phyloP scores from a whole-genome alignment of 2,888 invertebrate genomes.

The Leptura quadrifasciata region DNA sequence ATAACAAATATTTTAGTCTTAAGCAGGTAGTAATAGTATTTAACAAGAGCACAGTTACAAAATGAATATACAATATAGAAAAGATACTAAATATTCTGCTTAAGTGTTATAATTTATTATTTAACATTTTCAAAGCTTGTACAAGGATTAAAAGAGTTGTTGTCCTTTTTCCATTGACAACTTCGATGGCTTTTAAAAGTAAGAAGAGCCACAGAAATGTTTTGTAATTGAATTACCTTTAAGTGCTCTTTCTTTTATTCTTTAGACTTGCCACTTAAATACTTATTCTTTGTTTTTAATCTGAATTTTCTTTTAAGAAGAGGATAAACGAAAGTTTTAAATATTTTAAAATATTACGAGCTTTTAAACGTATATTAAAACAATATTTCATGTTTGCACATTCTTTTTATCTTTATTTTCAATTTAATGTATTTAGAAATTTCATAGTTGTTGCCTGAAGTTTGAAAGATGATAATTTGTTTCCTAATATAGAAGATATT shows the following conservation, averaged over 20 bases:
- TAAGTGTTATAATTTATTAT: conserved; percentile 16
- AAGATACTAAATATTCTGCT: not conserved
- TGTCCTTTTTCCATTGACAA: conserved; percentile 55
- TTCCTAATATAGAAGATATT: conserved; percentile 68
- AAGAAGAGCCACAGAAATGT: conserved; percentile 65
- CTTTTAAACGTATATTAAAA: conserved; percentile 47
- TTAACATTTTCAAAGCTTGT: conserved; percentile 12
- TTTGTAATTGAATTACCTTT: conserved; percentile 66
- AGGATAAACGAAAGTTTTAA: conserved; percentile 56
- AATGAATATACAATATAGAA: not conserved
- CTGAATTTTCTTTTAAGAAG: conserved; percentile 58
- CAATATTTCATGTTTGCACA: conserved; percentile 26
- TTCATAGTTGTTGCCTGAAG: conserved; percentile 44
- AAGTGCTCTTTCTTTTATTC: conserved; percentile 69
- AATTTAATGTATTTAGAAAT: conserved; percentile 45
- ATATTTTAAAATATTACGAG: conserved; percentile 50
- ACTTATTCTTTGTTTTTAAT: conserved; percentile 64
- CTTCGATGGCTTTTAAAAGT: conserved; percentile 62
- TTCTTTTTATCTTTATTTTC: conserved; percentile 32
- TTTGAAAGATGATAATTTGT: conserved; percentile 62
- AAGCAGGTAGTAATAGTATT: not conserved
- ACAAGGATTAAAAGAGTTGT: conserved; percentile 36
- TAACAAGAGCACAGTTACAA: not conserved
- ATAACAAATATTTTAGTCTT: no score
- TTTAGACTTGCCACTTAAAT: conserved; percentile 64